These are phyloP conservation scores for Castor canadensis DNA, from an alignment of 2,113 vertebrate species.

Conservation along the genomic window DNA sequence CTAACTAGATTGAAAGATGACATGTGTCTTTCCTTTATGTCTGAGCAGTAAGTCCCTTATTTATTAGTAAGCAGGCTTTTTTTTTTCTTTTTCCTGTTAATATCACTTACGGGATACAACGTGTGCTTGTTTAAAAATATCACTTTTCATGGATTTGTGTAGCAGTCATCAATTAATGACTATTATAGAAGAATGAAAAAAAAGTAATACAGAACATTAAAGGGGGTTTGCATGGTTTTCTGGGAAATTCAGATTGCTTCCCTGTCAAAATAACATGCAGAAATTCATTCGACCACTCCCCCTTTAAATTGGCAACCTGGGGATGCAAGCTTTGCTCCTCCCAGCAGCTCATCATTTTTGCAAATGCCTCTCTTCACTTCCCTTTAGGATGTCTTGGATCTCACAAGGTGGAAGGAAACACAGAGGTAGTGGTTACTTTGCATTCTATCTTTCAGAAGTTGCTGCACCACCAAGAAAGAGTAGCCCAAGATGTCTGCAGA, in stretches of 20 bases:
- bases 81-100: background rate
- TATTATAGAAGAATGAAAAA: background rate
- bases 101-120: conserved; percentile 53
- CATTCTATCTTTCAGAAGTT: background rate
- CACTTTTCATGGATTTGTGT: conserved; percentile 34
- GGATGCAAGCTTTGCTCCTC: background rate
- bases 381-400: background rate
- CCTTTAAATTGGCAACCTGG: background rate
- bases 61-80: background rate
- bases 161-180: conserved; percentile 23
- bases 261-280: background rate
- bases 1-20: conserved; percentile 48
- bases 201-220: background rate
- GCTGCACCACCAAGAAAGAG: conserved; percentile 45
- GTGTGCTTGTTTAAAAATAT: conserved; percentile 47
- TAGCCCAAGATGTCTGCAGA: conserved; percentile 78
- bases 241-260: conserved; percentile 14
- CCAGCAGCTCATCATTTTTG: background rate
- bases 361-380: background rate
- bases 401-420: conserved; percentile 34
- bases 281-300: background rate
- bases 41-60: background rate
- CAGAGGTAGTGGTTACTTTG: background rate
- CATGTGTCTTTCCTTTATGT: background rate
- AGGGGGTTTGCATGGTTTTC: conserved; percentile 41